These are phyloP conservation scores for Andrena praecox DNA, from an alignment of 2,888 invertebrate genomes.

Conservation along the genomic window DNA sequence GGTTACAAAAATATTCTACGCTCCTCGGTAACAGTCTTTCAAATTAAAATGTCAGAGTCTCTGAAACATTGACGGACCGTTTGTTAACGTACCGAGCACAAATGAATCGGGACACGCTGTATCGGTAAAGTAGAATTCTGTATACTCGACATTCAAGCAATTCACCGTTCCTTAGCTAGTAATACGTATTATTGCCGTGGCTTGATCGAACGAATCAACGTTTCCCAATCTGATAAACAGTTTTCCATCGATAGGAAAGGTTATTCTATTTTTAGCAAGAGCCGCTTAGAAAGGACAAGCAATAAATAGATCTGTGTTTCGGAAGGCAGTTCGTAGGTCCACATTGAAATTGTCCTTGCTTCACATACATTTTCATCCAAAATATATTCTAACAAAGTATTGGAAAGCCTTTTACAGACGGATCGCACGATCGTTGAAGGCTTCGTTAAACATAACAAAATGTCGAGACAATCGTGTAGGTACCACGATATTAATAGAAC, in stretches of 20 bases:
- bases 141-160: neutral
- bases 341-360: conserved; percentile 20
- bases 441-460: neutral
- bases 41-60: conserved; percentile 10
- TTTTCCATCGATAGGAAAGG: neutral
- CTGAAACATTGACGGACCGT: conserved; percentile 11
- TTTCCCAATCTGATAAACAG: conserved; percentile 45
- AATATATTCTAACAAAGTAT: conserved; percentile 4
- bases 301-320: neutral
- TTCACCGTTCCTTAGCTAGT: neutral
- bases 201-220: conserved; percentile 36
- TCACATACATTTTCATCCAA: conserved; percentile 4
- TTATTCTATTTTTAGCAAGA: conserved; percentile 2
- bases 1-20: conserved; percentile 50
- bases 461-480: neutral
- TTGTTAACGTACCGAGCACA: neutral
- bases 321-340: conserved; percentile 27
- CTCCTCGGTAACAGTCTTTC: neutral
- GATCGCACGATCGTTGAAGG: conserved; percentile 1
- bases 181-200: conserved; percentile 41
- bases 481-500: neutral
- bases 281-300: conserved; percentile 6
- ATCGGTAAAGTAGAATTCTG: neutral
- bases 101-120: conserved; percentile 23
- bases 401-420: neutral